Percentiles rank a stretch among this genome's conserved stretches.
Conservation (phyloP, 2,113 vertebrate species). For the Odontesthes bonariensis region DNA sequence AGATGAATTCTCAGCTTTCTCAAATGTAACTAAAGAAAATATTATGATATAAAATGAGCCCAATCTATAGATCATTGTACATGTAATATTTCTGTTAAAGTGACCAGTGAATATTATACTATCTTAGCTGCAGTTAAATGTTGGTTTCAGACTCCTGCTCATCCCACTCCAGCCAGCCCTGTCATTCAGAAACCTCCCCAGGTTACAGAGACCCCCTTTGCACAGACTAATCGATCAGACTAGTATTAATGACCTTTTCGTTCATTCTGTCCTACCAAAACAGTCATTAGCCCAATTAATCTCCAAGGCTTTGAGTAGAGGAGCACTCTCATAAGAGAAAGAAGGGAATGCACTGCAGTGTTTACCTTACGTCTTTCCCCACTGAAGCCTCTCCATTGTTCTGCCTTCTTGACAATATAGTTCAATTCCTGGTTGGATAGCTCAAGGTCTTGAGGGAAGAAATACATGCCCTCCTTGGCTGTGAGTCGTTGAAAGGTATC, state of each 20-base stretch:
- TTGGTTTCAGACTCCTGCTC: neutral
- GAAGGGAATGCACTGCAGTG: neutral
- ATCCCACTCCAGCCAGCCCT: conserved; percentile 11
- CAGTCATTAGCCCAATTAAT: conserved; percentile 61
- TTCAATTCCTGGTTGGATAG: conserved; percentile 93
- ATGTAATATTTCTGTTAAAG: conserved; percentile 51
- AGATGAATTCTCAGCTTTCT: conserved; percentile 81
- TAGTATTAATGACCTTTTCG: conserved; percentile 47
- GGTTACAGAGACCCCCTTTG: conserved; percentile 37
- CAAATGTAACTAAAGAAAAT: conserved; percentile 83
- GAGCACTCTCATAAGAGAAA: neutral
- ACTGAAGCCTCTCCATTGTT: conserved; percentile 91
- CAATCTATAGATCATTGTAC: conserved; percentile 54
- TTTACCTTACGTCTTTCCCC: conserved; percentile 92
- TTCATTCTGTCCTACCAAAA: conserved; percentile 45
- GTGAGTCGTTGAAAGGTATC: conserved; percentile 87
- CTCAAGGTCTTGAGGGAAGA: conserved; percentile 90
- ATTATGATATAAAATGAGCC: conserved; percentile 68
- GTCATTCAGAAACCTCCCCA: conserved; percentile 6
- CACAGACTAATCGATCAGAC: conserved; percentile 53
- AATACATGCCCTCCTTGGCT: conserved; percentile 85
- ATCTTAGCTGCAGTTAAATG: conserved; percentile 12
- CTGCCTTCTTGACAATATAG: conserved; percentile 89
- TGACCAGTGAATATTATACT: conserved; percentile 31
- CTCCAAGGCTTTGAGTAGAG: conserved; percentile 35